Conservation (phyloP, 2,113 vertebrate species). For the Chloropsis cyanopogon region DNA sequence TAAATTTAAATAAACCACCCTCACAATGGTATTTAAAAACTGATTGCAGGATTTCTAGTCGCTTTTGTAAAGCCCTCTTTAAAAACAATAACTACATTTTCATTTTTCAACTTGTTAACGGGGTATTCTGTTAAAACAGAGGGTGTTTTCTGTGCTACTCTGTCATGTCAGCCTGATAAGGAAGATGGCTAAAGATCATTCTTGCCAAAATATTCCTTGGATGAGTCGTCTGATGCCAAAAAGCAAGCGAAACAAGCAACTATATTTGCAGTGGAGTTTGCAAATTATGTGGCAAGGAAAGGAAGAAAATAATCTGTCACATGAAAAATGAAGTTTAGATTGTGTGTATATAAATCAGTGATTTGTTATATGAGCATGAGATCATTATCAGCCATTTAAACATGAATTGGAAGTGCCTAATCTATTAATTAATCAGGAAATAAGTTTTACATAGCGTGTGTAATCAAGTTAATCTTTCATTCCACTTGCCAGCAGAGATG, state of each 20-base stretch:
- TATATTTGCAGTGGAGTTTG: slow-evolving; percentile 20
- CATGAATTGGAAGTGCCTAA: slow-evolving; percentile 19
- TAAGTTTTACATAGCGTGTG: neutral
- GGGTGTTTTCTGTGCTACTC: neutral
- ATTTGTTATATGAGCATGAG: neutral
- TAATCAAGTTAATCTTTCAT: slow-evolving; percentile 49
- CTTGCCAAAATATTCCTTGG: slow-evolving; percentile 27
- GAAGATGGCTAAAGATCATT: neutral
- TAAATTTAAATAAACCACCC: neutral
- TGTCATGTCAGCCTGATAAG: neutral
- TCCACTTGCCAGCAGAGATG: slow-evolving; percentile 13
- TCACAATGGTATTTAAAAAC: slow-evolving; percentile 24
- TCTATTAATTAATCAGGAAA: slow-evolving; percentile 52
- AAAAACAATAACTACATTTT: slow-evolving; percentile 3
- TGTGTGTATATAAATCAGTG: slow-evolving; percentile 8
- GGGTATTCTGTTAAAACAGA: neutral
- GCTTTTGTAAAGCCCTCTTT: neutral
- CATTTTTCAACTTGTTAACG: neutral
- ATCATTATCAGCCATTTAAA: slow-evolving; percentile 44
- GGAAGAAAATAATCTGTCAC: slow-evolving; percentile 51
- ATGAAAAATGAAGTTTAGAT: slow-evolving; percentile 34
- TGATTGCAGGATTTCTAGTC: slow-evolving; percentile 31
- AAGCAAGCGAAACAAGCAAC: neutral
- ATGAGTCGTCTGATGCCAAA: slow-evolving; percentile 14
- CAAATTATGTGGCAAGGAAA: slow-evolving; percentile 41